Conservation (phyloP, 2,888 invertebrate genomes). For the Eueremaeus valkanovi region DNA sequence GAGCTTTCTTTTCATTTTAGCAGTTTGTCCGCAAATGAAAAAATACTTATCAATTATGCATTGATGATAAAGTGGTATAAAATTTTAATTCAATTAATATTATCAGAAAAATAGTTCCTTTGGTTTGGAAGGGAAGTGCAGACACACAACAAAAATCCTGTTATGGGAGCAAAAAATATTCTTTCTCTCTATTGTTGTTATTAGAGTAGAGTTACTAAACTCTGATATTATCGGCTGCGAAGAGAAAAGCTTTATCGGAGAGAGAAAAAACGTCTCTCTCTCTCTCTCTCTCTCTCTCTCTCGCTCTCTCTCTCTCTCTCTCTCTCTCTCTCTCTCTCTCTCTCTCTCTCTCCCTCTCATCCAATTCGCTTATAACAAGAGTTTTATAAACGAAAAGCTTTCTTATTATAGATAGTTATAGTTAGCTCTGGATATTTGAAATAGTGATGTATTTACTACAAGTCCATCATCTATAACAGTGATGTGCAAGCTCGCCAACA, state of each 20-base stretch:
- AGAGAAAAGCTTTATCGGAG: slow-evolving; percentile 19
- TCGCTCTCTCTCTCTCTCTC: not conserved
- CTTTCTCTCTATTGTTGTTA: not conserved
- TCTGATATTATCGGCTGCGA: slow-evolving; percentile 12
- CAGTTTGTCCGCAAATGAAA: too few species aligned
- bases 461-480: not conserved
- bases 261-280: too few species aligned
- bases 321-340: not conserved
- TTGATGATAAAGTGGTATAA: too few species aligned
- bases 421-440: not conserved
- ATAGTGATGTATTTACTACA: not conserved
- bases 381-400: not conserved
- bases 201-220: not conserved
- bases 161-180: too few species aligned
- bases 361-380: not conserved
- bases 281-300: not conserved
- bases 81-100: too few species aligned
- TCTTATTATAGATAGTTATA: not conserved
- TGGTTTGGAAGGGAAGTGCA: too few species aligned
- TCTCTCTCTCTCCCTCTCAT: not conserved
- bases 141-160: too few species aligned
- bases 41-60: too few species aligned
- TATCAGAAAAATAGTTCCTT: too few species aligned
- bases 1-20: too few species aligned
- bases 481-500: not conserved